Evolutionary conservation across 2,113 vertebrate genomes (phyloP), one percentile per base, ranked within the genome.

Genomic region (Leucopternis melanops): DNA sequence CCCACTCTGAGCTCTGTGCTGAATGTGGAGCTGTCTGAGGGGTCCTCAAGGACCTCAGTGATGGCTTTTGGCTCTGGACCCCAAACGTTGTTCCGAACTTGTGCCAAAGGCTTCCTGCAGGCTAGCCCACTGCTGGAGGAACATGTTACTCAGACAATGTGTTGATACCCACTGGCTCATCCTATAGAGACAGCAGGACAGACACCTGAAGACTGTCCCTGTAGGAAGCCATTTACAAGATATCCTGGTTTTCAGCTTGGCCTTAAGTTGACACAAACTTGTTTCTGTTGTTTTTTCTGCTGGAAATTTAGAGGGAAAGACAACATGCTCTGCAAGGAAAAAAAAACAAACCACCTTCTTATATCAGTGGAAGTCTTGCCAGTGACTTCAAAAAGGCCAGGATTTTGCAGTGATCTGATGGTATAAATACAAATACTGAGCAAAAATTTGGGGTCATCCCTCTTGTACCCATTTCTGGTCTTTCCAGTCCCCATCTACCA

Each of bases 131-230:
- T 81, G 58, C 81, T 80, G 54, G 25, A 74, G 36, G 40, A 42
- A 45, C 2, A 3, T 11, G 10, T 45, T 55, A 55, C 16, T 19
- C n/a, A 73, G 31, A 10, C 2, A 2, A 31, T 11, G 14, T 23
- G n/a, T 13, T 1, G 1, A n/a, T 65, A 44, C 32, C 38, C 22
- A 47, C 22, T 1, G 0, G 34, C 40, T 77, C 42, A 42, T 32
- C 54, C 26, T 87, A 31, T 26, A 81, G 36, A n/a, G 63, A 23
- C 12, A 49, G 22, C 32, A 50, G n/a, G 55, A 49, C 81, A 59
- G 49, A 27, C 47, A 75, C 15, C 32, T 79, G 36, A 81, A 32
- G 3, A 26, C 17, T 31, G 21, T 21, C n/a, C 14, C 54, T 87
- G 17, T 23, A 55, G 31, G 54, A 95, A 66, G 40, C 16, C 11